phyloP scores from a whole-genome alignment of 2,113 vertebrate species.

The Ondatra zibethicus region DNA sequence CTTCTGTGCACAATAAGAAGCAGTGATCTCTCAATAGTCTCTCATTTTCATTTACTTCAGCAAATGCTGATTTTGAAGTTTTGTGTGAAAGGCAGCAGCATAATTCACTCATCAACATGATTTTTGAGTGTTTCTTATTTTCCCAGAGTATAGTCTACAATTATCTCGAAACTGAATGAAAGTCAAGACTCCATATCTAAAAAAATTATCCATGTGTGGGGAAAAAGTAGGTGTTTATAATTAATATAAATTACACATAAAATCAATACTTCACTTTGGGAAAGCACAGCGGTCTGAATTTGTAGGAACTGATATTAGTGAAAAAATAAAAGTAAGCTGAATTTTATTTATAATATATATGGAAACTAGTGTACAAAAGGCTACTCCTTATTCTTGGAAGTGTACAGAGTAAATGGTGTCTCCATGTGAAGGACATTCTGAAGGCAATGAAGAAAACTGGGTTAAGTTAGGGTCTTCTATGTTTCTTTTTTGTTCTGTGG shows the following conservation, averaged over 20 bases:
- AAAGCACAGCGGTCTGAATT: background rate
- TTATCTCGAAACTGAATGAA: background rate
- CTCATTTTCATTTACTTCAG: slow-evolving; percentile 18
- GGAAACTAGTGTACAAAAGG: background rate
- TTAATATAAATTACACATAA: background rate
- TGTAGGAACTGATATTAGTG: background rate
- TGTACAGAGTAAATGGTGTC: background rate
- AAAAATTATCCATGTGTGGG: background rate
- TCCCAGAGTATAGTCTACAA: background rate
- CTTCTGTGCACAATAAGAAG: background rate
- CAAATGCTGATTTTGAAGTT: background rate
- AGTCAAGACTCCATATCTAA: background rate
- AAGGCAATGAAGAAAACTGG: background rate
- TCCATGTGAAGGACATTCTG: background rate
- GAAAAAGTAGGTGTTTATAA: background rate
- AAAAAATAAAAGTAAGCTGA: background rate
- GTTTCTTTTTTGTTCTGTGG: background rate
- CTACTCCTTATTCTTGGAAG: background rate
- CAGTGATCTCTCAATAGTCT: background rate
- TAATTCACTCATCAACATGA: background rate
- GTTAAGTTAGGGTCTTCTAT: background rate
- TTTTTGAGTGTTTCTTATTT: slow-evolving; percentile 5
- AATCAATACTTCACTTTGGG: background rate
- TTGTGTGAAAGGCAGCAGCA: background rate
- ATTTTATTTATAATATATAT: background rate